Percentiles rank a stretch among this genome's conserved stretches.
Conservation (phyloP, 92 coral and sea anemone species). For the Zoanthus solanderi region DNA sequence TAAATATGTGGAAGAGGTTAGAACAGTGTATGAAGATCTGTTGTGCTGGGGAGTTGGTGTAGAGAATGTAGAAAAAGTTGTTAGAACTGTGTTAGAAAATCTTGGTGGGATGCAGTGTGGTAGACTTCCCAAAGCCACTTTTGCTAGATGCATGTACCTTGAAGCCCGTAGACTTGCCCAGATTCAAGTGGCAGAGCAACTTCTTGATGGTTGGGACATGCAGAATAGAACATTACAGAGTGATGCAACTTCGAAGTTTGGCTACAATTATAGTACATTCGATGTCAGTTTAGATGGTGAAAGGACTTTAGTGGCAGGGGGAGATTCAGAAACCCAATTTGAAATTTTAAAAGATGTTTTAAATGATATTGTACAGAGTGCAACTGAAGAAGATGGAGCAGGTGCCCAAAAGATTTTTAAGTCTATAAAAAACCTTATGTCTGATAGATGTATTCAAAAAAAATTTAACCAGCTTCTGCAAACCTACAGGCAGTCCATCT, state of each 20-base stretch:
- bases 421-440: constrained; percentile 25
- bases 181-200: constrained; percentile 49
- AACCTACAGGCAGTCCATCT: constrained; percentile 10
- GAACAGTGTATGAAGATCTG: constrained; percentile 47
- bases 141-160: constrained; percentile 49
- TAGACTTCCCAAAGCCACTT: constrained; percentile 52
- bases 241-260: constrained; percentile 30
- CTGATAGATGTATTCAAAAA: not conserved
- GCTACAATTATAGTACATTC: constrained; percentile 10
- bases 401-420: constrained; percentile 8
- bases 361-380: constrained; percentile 28
- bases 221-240: constrained; percentile 23
- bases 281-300: constrained; percentile 23
- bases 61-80: constrained; percentile 46
- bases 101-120: constrained; percentile 45
- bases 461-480: constrained; percentile 28
- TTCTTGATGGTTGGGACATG: constrained; percentile 12
- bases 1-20: constrained; percentile 38
- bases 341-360: constrained; percentile 26
- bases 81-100: constrained; percentile 40
- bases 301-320: constrained; percentile 11
- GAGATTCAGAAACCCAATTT: constrained; percentile 28
- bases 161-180: constrained; percentile 48
- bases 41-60: constrained; percentile 59
- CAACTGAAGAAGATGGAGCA: constrained; percentile 19